Evolutionary conservation across 2,113 vertebrate genomes (phyloP).

Genomic region (Coptodon bakossiorum): DNA sequence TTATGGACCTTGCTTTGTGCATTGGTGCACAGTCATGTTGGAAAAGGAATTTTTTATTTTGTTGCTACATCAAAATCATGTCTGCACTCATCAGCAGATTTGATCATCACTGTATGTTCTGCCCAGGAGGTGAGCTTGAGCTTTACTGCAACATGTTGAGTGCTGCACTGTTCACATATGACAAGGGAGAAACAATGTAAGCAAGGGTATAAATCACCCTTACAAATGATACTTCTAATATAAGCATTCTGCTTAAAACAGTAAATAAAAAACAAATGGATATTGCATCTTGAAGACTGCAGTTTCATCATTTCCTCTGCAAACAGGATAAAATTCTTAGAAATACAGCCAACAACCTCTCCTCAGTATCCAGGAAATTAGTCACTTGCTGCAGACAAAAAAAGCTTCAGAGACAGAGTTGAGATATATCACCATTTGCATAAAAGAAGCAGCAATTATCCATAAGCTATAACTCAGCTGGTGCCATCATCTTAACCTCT

Average conservation of each 20-base stretch:
- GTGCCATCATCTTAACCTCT: neutral
- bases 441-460: neutral
- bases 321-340: constrained; percentile 23
- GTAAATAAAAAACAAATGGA: neutral
- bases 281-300: neutral
- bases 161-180: neutral
- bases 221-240: neutral
- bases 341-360: neutral
- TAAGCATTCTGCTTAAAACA: neutral
- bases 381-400: neutral
- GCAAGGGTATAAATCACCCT: neutral
- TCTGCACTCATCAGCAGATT: neutral
- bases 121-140: neutral
- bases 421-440: neutral
- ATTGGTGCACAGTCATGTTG: neutral
- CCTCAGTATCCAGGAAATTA: constrained; percentile 4
- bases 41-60: neutral
- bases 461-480: neutral
- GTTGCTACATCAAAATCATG: neutral
- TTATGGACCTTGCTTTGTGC: neutral
- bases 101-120: neutral
- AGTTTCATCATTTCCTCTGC: neutral
- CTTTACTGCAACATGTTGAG: neutral
- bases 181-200: neutral
- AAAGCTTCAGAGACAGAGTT: neutral